Conservation (phyloP, 2,113 vertebrate species). For the Perca fluviatilis region DNA sequence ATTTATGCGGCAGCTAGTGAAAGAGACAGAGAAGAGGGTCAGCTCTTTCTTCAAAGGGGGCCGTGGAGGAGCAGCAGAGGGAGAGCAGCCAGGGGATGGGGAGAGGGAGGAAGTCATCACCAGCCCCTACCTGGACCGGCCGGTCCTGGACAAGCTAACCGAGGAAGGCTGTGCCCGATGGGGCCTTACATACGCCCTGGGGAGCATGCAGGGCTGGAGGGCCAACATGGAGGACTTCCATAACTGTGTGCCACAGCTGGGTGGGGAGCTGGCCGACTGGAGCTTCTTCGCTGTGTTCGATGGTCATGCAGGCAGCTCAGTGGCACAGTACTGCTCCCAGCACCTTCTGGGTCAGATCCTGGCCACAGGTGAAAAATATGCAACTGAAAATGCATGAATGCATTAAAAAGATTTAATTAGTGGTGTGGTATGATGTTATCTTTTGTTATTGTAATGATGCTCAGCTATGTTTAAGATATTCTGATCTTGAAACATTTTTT, state of each 20-base stretch:
- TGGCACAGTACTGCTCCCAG: conserved; percentile 84
- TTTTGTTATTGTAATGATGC: neutral
- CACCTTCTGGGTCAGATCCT: conserved; percentile 85
- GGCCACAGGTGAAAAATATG: conserved; percentile 76
- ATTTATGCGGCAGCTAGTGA: conserved; percentile 85
- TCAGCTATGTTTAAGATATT: neutral
- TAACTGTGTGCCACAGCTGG: conserved; percentile 81
- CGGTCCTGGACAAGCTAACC: conserved; percentile 82
- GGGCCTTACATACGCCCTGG: conserved; percentile 84
- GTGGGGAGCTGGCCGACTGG: conserved; percentile 82
- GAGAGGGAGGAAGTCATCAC: conserved; percentile 78
- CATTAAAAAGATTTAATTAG: neutral
- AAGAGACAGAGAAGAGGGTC: conserved; percentile 85
- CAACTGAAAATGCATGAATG: neutral
- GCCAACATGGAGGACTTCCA: conserved; percentile 88
- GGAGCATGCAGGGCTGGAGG: conserved; percentile 87
- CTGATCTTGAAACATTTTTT: neutral
- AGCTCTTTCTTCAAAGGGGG: conserved; percentile 85
- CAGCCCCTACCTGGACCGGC: conserved; percentile 80
- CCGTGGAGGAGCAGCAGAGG: conserved; percentile 76
- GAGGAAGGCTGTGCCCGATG: conserved; percentile 83
- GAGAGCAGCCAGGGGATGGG: conserved; percentile 68
- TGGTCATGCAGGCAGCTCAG: conserved; percentile 83
- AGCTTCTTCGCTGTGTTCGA: conserved; percentile 87
- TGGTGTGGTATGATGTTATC: neutral